Evolutionary conservation across 1,140 invertebrate species (phyloP), one percentile per base, ranked within the genome.

Genomic region (Brachionus manjavacas): DNA sequence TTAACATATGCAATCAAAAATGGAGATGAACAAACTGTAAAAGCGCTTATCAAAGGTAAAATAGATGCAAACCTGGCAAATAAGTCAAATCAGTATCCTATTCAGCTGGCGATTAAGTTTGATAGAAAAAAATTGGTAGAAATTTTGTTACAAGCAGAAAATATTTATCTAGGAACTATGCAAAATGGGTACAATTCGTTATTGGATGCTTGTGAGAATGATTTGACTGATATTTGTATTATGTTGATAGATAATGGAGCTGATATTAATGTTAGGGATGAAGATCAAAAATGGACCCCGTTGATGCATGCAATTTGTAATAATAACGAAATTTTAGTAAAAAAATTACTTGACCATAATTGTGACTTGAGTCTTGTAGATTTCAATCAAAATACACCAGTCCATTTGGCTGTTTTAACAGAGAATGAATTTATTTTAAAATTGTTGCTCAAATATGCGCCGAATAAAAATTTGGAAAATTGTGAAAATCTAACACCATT

Each of bases 371-470:
- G 7, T 64, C 7, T 60, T 8, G 35, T 64, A 4, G 64, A 81
- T 46, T 39, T 64, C 12, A 68, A 81, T 46, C 35, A 55, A 23
- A 81, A 81, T 25, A 64, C 79, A 1, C 52, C 79, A 9, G n/a
- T 81, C 41, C 79, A 81, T 64, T 43, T 81, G 20, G 79, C 79
- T 25, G 79, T 81, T 14, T 41, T 81, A 14, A 64, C 52, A 43
- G 79, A 81, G 64, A 81, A 81, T 81, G 79, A 81, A 35, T 60
- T 23, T 43, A 81, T 81, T 31, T 14, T 68, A 11, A 81, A 43
- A 35, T n/a, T 81, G n/a, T 14, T 81, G 6, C 14, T 68, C 1
- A 81, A 81, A 64, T 23, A 64, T 39, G 20, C 14, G 11, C 9
- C 28, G 4, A 35, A 81, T 41, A 81, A 46, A 81, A 68, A 81